Base-by-base conservation (phyloP, 2,113 vertebrate genomes). In the Scalopus aquaticus region DNA sequence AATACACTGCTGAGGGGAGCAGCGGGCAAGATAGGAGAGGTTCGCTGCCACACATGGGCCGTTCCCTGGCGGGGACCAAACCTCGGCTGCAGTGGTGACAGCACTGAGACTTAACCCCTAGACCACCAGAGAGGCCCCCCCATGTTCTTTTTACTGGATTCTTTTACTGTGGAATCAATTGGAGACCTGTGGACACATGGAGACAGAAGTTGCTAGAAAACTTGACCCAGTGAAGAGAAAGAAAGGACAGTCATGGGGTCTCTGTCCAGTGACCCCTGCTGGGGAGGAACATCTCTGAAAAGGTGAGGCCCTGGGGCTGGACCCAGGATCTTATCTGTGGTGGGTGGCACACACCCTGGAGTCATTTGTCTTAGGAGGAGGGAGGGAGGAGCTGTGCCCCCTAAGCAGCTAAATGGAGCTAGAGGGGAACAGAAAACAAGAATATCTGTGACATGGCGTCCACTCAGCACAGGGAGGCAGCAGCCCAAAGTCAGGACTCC, bases 91-190 rank as follows among this genome's bases (percentile, higher is more conserved):
- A 51, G 49, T 5, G 5, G 49, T 51, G 49, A 51, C 49, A 51
- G 49, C 7, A 5, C 49, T 51, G 46, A 51, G 49, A 51, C 15
- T 49, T 49, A 51, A 51, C 49, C 49, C 46, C 49, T 51, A 51
- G 16, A 51, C 49, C 49, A 51, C 15, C 49, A 51, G 49, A 16
- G 49, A 51, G 49, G 7, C 16, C 49, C 49, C 46, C 12, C 49
- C 3, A 98, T 99, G 97, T 99, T 99, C 97, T 99, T 99, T 98
- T 99, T 99, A 99, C 44, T 98, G 98, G 97, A 99, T 99, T 98
- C 99, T 98, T 97, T 99, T 99, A 98, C 99, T 99, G 96, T 99
- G 98, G 87, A 99, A 99, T 99, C 99, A 99, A 98, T 99, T 99
- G 97, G 99, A 99, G 96, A 99, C 99, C 99, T 99, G 97, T 44